Evolutionary conservation across 2,113 vertebrate genomes (phyloP).

Genomic region (Nannobrachium achirus): DNA sequence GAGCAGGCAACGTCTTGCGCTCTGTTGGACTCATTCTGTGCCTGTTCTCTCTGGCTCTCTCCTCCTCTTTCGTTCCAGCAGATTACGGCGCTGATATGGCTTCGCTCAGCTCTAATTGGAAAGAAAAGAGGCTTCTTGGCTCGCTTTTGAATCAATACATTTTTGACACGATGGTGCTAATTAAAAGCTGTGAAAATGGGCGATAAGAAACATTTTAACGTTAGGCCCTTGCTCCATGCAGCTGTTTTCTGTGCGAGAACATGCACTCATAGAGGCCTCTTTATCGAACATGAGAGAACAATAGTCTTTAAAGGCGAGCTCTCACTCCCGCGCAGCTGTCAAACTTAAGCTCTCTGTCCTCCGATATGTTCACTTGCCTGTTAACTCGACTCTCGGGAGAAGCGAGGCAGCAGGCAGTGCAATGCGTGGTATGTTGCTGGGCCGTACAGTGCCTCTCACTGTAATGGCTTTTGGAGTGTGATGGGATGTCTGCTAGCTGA

Average conservation of each 20-base stretch:
- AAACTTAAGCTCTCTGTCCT: not conserved
- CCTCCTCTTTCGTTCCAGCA: constrained; percentile 45
- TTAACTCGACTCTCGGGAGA: not conserved
- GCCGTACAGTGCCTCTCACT: constrained; percentile 24
- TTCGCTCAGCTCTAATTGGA: constrained; percentile 64
- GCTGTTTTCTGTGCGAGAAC: constrained; percentile 25
- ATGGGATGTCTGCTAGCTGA: constrained; percentile 35
- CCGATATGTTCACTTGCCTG: not conserved
- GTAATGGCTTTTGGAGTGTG: constrained; percentile 19
- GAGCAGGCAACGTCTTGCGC: not conserved
- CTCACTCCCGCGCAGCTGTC: not conserved
- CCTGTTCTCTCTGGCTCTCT: constrained; percentile 10
- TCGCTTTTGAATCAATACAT: constrained; percentile 53
- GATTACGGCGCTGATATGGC: constrained; percentile 63
- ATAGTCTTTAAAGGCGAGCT: not conserved
- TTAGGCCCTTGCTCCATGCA: constrained; percentile 19
- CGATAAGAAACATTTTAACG: constrained; percentile 58
- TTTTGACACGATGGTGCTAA: constrained; percentile 60
- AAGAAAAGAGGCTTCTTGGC: constrained; percentile 43
- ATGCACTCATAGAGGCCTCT: constrained; percentile 3
- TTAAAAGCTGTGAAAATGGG: constrained; percentile 58
- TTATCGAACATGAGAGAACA: not conserved
- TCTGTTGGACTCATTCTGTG: constrained; percentile 15
- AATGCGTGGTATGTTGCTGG: not conserved
- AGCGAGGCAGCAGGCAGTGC: not conserved